Conservation (phyloP, 2,113 vertebrate genomes). For the Bothrops jararaca region DNA sequence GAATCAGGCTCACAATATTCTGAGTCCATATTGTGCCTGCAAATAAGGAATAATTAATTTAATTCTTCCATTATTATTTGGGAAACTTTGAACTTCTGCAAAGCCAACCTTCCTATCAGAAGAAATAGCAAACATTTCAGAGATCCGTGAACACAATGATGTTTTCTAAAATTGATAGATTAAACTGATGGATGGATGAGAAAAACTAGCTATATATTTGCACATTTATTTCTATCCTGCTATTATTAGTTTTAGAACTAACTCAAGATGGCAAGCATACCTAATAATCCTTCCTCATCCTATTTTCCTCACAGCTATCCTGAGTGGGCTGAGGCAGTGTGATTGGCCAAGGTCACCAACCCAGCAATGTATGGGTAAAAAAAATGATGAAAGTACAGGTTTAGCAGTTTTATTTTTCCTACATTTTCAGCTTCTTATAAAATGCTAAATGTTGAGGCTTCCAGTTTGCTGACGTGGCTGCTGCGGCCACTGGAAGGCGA, state of each 20-base stretch:
- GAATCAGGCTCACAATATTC: not conserved
- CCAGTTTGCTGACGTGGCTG: too few relatives aligned
- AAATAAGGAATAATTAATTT: not conserved
- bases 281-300: not conserved
- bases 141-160: not conserved
- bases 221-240: too few relatives aligned
- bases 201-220: not conserved
- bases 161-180: not conserved
- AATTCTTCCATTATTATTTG: not conserved
- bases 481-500: too few relatives aligned
- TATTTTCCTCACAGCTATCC: not conserved
- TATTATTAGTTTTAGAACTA: not conserved
- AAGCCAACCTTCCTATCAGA: not conserved
- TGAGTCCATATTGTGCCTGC: not conserved
- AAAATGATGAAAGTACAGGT: too few relatives aligned
- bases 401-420: too few relatives aligned
- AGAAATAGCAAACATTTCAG: not conserved
- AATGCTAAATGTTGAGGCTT: too few relatives aligned
- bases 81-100: not conserved
- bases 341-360: not conserved
- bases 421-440: too few relatives aligned
- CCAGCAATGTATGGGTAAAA: not conserved
- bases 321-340: not conserved
- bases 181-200: not conserved
- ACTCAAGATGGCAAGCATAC: not conserved